A percentile compares a stretch with the other conserved stretches of the same genome.
phyloP scores from a whole-genome alignment of 2,113 vertebrate species.

The Dipodomys merriami region DNA sequence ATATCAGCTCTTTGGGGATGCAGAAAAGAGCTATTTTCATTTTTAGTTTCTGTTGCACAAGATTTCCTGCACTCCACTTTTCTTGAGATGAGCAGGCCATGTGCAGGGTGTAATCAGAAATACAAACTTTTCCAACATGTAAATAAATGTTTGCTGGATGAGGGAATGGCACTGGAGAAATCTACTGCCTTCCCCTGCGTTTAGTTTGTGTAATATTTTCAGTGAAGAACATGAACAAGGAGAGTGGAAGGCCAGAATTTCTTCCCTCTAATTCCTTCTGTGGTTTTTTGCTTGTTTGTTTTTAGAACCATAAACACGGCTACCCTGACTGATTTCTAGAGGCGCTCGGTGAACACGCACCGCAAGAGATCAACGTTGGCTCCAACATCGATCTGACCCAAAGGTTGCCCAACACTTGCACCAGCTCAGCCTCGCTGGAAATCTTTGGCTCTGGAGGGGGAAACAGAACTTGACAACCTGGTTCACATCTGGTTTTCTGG shows the following conservation, averaged over 20 bases:
- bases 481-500: slow-evolving; percentile 69
- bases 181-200: slow-evolving; percentile 42
- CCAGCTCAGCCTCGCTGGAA: slow-evolving; percentile 46
- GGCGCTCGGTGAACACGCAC: background rate
- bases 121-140: slow-evolving; percentile 34
- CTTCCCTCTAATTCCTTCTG: background rate
- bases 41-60: slow-evolving; percentile 53
- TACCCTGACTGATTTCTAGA: slow-evolving; percentile 46
- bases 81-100: slow-evolving; percentile 17
- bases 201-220: slow-evolving; percentile 45
- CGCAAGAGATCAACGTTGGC: background rate
- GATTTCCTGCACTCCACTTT: slow-evolving; percentile 44
- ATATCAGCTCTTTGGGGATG: slow-evolving; percentile 36
- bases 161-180: slow-evolving; percentile 34
- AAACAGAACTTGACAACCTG: slow-evolving; percentile 41
- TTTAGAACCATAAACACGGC: slow-evolving; percentile 33
- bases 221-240: slow-evolving; percentile 35
- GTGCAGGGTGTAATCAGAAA: slow-evolving; percentile 49
- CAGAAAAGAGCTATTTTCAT: slow-evolving; percentile 45
- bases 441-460: slow-evolving; percentile 53
- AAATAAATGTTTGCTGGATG: slow-evolving; percentile 41
- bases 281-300: background rate
- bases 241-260: slow-evolving; percentile 44
- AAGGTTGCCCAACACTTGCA: slow-evolving; percentile 15
- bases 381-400: slow-evolving; percentile 31